Evolutionary conservation across 2,888 invertebrate genomes (phyloP).

Genomic region (Gortyna flavago): DNA sequence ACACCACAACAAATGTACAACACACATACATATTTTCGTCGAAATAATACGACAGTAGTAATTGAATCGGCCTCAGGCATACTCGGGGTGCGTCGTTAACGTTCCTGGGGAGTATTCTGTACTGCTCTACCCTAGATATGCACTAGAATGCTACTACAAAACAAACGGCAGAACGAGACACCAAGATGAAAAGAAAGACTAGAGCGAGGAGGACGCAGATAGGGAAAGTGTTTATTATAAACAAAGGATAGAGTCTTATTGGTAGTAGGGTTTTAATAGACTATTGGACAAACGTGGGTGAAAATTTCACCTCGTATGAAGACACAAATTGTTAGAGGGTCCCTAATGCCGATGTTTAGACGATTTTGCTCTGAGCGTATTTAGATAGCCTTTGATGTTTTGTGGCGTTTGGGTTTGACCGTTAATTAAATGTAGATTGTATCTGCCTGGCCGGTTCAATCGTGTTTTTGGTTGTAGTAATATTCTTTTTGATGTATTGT

Average conservation of each 20-base stretch:
- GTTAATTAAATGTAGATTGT: slow-evolving; percentile 85
- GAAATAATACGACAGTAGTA: slow-evolving; percentile 89
- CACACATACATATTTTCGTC: slow-evolving; percentile 89
- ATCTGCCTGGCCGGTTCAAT: slow-evolving; percentile 78
- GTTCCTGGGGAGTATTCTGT: slow-evolving; percentile 86
- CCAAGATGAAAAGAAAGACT: slow-evolving; percentile 43
- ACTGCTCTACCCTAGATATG: slow-evolving; percentile 83
- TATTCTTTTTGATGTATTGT: slow-evolving; percentile 75
- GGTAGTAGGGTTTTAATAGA: slow-evolving; percentile 79
- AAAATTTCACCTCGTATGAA: slow-evolving; percentile 79
- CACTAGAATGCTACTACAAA: slow-evolving; percentile 86
- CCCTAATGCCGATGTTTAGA: slow-evolving; percentile 83
- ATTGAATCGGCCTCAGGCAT: slow-evolving; percentile 90
- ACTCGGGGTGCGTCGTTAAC: slow-evolving; percentile 88
- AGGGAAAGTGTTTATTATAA: slow-evolving; percentile 89
- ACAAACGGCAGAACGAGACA: slow-evolving; percentile 80
- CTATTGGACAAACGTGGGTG: slow-evolving; percentile 85
- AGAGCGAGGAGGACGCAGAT: slow-evolving; percentile 72
- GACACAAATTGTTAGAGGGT: slow-evolving; percentile 78
- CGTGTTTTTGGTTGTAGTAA: slow-evolving; percentile 75
- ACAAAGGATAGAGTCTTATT: slow-evolving; percentile 89
- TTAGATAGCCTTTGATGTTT: slow-evolving; percentile 89
- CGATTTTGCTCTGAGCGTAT: slow-evolving; percentile 87
- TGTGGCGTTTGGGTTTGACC: slow-evolving; percentile 83
- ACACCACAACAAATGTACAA: slow-evolving; percentile 84